phyloP scores from a whole-genome alignment of 2,113 vertebrate species.

The Xiphophorus maculatus region DNA sequence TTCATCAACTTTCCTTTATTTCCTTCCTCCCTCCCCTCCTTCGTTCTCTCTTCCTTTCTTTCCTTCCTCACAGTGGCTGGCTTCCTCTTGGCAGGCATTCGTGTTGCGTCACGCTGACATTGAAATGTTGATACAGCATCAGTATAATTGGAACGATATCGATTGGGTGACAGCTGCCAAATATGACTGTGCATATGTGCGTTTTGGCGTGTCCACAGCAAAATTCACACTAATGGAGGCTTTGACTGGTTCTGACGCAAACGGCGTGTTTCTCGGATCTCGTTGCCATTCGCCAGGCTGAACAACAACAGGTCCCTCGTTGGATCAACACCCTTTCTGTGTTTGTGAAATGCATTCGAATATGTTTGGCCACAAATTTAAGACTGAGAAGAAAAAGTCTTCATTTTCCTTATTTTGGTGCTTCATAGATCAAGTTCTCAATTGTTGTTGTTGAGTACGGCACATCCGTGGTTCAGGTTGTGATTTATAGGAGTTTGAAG shows the following conservation, averaged over 20 bases:
- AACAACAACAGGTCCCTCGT: not conserved
- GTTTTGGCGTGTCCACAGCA: constrained; percentile 1
- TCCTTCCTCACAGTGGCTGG: constrained; percentile 23
- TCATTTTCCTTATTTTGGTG: not conserved
- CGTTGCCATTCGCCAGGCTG: not conserved
- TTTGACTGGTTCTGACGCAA: not conserved
- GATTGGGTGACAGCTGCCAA: constrained; percentile 45
- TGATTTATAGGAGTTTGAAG: not conserved
- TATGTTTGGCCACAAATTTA: not conserved
- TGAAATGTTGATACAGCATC: constrained; percentile 54
- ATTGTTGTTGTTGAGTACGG: not conserved
- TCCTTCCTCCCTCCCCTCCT: not conserved
- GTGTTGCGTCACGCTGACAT: constrained; percentile 49
- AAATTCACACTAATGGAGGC: not conserved
- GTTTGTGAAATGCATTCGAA: not conserved
- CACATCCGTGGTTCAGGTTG: not conserved
- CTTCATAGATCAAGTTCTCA: not conserved
- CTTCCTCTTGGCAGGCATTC: constrained; percentile 3
- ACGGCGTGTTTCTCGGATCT: too few species aligned
- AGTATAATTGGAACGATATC: constrained; percentile 68
- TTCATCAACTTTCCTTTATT: not conserved
- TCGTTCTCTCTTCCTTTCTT: not conserved
- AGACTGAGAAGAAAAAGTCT: not conserved
- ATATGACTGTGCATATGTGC: constrained; percentile 26
- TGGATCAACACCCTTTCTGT: not conserved